Base-by-base conservation (phyloP, 2,888 invertebrate genomes). In the Eupeodes latifasciatus region DNA sequence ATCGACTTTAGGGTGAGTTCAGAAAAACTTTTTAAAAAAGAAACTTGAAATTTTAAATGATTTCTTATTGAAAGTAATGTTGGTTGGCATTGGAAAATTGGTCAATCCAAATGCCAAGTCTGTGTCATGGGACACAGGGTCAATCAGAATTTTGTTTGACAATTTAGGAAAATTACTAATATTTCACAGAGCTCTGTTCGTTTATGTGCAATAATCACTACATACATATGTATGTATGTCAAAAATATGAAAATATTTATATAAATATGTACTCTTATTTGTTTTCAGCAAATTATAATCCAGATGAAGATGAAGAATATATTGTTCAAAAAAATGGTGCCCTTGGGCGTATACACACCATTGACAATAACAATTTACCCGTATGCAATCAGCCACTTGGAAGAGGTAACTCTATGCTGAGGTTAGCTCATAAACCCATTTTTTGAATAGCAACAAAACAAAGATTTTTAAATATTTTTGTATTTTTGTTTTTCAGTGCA, bases 301-400 rank as follows among this genome's bases (percentile, higher is more conserved):
- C 94, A 34, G 93, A 94, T n/a, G 94, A 94, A n/a, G 94, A 94
- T 89, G 92, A 92, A 75, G 92, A 93, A 51, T 92, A 92, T 74
- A 90, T 91, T 77, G 91, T 91, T 0, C 91, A 92, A 59, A 93
- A 92, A 84, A 92, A 92, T 90, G 92, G 92, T 75, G 90, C 90
- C 66, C 90, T 93, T 69, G 91, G 91, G 11, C 91, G 91, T 64
- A 92, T 92, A 72, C 92, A 92, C 57, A 91, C 91, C n/a, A 78
- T 90, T 11, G 90, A 91, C 11, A 92, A 93, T 67, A 93, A 93
- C 78, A 93, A 93, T 90, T 90, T 91, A 84, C 92, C 93, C 36
- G 92, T 94, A 59, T 92, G 92, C 81, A 91, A 91, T 78, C 94
- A 94, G 89, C 94, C 94, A 14, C 57, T 92, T 78, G 91, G 92